Evolutionary conservation across 2,797 vertebrate genomes (phyloP).

Genomic region (Nothura maculosa): DNA sequence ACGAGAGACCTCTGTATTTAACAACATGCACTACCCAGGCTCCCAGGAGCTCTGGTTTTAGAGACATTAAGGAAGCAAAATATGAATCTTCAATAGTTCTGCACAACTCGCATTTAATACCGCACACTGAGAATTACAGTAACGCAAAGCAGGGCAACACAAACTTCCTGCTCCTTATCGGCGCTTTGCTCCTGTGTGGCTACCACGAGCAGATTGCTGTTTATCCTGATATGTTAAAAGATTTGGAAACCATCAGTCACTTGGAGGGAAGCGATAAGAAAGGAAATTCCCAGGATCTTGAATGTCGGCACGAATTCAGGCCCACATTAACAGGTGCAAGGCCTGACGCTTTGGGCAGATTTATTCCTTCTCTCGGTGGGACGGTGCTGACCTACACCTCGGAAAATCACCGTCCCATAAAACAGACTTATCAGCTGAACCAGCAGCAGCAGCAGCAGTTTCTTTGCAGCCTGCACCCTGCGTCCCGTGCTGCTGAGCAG

Average conservation of each 20-base stretch:
- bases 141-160: not conserved
- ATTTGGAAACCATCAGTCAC: constrained; percentile 63
- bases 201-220: constrained; percentile 4
- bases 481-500: constrained; percentile 23
- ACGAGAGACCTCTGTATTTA: not conserved
- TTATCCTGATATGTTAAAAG: constrained; percentile 38
- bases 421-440: constrained; percentile 39
- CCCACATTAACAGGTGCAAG: constrained; percentile 56
- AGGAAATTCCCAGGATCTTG: constrained; percentile 57
- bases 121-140: not conserved
- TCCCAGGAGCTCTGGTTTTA: not conserved
- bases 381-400: not conserved
- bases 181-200: not conserved
- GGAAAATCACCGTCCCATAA: constrained; percentile 28
- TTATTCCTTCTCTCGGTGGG: constrained; percentile 22
- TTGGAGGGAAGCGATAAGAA: constrained; percentile 5
- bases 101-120: not conserved
- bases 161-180: constrained; percentile 14
- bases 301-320: constrained; percentile 3
- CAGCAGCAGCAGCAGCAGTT: not conserved
- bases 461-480: not conserved
- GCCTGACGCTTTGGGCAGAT: not conserved
- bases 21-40: not conserved
- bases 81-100: not conserved
- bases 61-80: not conserved